Evolutionary conservation across 2,113 vertebrate genomes (phyloP).

Genomic region (Otocyon megalotis): DNA sequence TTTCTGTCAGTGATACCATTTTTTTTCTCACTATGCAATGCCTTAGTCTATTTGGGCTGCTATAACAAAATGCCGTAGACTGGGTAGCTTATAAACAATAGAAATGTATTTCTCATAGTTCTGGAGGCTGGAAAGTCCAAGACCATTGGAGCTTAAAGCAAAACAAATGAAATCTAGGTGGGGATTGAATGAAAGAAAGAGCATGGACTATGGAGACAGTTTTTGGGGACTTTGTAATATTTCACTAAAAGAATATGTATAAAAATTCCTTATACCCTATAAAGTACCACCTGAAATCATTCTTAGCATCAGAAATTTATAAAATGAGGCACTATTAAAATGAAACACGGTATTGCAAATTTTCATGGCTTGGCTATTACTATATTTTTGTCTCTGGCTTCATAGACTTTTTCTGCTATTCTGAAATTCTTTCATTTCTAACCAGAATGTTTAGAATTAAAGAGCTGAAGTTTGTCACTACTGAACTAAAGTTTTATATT

Average conservation of each 20-base stretch:
- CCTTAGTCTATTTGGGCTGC: not conserved
- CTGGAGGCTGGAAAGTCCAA: not conserved
- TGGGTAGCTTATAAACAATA: not conserved
- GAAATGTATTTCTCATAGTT: not conserved
- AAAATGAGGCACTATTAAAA: not conserved
- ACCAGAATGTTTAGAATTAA: constrained; percentile 7
- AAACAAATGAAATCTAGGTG: not conserved
- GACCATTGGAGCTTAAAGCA: not conserved
- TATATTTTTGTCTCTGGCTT: not conserved
- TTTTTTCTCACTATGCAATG: not conserved
- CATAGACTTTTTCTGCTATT: not conserved
- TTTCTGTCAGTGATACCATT: not conserved
- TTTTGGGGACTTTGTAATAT: not conserved
- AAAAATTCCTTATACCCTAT: not conserved
- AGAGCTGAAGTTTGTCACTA: not conserved
- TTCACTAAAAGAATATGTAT: not conserved
- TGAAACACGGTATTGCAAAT: not conserved
- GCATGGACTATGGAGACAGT: not conserved
- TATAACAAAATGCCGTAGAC: not conserved
- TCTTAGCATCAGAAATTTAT: constrained; percentile 25
- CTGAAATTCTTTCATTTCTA: constrained; percentile 42
- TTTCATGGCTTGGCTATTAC: not conserved
- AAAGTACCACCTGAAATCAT: not conserved
- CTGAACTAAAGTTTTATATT: not conserved
- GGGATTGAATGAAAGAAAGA: constrained; percentile 7